Evolutionary conservation across 1,140 invertebrate species (phyloP).

Genomic region (Panagrolaimus sp.): DNA sequence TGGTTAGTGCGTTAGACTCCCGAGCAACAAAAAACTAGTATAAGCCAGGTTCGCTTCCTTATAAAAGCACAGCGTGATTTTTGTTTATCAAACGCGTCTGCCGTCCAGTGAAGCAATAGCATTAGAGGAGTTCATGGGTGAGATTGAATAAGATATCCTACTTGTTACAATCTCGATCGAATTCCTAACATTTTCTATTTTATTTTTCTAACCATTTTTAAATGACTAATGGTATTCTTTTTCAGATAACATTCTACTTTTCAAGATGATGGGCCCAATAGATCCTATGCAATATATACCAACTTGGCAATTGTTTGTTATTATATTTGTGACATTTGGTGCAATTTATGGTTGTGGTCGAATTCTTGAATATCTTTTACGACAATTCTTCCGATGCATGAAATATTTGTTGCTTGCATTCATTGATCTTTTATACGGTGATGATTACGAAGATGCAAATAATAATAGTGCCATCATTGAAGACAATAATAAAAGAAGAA

Average conservation of each 20-base stretch:
- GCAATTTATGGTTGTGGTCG: slow-evolving; percentile 22
- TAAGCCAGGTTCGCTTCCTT: slow-evolving; percentile 1
- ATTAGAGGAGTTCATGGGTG: slow-evolving; percentile 13
- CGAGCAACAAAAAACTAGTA: too few relatives aligned
- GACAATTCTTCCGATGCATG: background rate
- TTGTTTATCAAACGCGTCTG: background rate
- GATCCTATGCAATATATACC: slow-evolving; percentile 26
- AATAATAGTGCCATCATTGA: background rate
- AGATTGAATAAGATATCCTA: background rate
- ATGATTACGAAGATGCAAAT: background rate
- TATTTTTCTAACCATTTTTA: background rate
- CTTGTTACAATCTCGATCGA: slow-evolving; percentile 6
- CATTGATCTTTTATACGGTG: slow-evolving; percentile 18
- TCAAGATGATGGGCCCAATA: slow-evolving; percentile 19
- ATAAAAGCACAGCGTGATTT: slow-evolving; percentile 3
- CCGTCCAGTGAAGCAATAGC: slow-evolving; percentile 12
- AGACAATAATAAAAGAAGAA: background rate
- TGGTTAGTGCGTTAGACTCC: background rate
- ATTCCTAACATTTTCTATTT: slow-evolving; percentile 10
- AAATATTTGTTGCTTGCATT: slow-evolving; percentile 13
- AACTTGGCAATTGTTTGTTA: slow-evolving; percentile 21
- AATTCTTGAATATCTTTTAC: background rate
- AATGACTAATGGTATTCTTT: background rate
- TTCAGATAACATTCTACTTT: background rate
- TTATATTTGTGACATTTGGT: slow-evolving; percentile 24